Percentiles rank a stretch among this genome's conserved stretches.
Conservation (phyloP, 2,113 vertebrate species). For the Platichthys stellatus region DNA sequence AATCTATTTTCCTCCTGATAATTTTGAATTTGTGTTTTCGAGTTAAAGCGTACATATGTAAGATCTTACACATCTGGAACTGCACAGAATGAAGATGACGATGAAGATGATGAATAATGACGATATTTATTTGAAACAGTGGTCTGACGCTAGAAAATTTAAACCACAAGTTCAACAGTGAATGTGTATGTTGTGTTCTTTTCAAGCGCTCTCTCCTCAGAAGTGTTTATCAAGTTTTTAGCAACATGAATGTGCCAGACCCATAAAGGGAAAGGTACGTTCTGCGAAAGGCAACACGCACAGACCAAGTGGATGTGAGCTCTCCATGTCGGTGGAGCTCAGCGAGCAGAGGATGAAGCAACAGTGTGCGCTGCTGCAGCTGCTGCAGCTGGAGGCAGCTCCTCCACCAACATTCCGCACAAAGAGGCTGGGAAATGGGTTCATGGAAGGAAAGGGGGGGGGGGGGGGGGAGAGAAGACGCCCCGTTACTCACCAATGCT, state of each 20-base stretch:
- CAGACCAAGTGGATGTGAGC: constrained; percentile 3
- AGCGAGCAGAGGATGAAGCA: constrained; percentile 17
- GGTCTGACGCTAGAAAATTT: background rate
- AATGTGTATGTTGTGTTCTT: no score
- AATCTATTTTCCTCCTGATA: background rate
- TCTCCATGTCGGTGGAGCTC: constrained; percentile 18
- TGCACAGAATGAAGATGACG: background rate
- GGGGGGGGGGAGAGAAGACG: background rate
- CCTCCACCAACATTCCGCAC: constrained; percentile 14
- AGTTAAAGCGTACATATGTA: background rate
- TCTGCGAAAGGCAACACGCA: background rate
- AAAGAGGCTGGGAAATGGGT: constrained; percentile 5
- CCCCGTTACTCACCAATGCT: constrained; percentile 88
- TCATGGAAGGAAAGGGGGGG: background rate
- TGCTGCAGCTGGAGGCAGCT: constrained; percentile 31
- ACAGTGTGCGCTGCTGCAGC: constrained; percentile 8
- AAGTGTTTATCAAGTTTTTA: background rate
- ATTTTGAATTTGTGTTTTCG: background rate
- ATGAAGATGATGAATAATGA: background rate
- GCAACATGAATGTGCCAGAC: background rate
- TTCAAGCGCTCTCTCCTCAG: no score
- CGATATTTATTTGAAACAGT: background rate
- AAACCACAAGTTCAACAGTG: background rate
- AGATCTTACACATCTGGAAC: no score
- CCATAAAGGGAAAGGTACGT: background rate